Percentiles rank a stretch among this genome's conserved stretches.
Conservation (phyloP, 2,113 vertebrate species). For the Cervus canadensis region DNA sequence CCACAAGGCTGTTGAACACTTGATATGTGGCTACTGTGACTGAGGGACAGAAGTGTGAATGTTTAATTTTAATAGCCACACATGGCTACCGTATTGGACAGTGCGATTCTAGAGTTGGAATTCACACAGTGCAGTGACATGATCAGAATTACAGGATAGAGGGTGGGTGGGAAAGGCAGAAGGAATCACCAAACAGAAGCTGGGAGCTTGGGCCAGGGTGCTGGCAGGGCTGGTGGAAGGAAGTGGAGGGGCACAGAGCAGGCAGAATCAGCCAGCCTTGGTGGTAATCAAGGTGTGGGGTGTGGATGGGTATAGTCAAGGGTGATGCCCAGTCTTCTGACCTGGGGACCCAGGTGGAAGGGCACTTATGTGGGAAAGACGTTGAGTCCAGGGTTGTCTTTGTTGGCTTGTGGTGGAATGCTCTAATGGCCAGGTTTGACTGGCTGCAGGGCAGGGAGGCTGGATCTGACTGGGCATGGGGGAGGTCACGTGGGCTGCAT, state of each 20-base stretch:
- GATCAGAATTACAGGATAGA: background rate
- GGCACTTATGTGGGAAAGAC: too few relatives aligned
- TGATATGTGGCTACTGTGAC: background rate
- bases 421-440: background rate
- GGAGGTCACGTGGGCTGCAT: background rate
- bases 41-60: background rate
- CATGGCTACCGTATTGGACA: background rate
- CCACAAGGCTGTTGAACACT: background rate
- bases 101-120: background rate
- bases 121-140: background rate
- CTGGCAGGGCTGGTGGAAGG: background rate
- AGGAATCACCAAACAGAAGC: background rate
- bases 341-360: background rate
- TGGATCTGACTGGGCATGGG: background rate
- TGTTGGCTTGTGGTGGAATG: background rate
- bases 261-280: background rate
- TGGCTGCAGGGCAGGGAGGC: background rate
- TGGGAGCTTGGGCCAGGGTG: background rate
- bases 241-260: background rate
- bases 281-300: background rate
- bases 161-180: too few relatives aligned
- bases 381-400: background rate
- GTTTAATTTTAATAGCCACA: background rate
- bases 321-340: background rate
- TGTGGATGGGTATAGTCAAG: too few relatives aligned